Evolutionary conservation across 2,797 vertebrate genomes (phyloP).

Genomic region (Aeoliscus strigatus): DNA sequence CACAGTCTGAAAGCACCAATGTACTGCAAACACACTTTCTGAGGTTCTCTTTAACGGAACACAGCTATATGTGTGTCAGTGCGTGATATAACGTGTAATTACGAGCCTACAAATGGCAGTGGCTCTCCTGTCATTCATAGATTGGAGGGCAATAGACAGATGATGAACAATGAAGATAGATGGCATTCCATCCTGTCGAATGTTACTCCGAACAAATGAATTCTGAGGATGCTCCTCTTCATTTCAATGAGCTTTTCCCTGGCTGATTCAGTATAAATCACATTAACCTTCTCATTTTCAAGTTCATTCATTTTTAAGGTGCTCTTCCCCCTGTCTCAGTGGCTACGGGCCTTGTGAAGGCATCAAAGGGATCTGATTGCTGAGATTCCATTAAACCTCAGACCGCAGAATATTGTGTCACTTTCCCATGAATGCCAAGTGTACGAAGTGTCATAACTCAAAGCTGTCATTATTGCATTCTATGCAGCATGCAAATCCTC

Average conservation of each 20-base stretch:
- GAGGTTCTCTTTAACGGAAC: no score
- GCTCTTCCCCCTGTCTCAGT: conserved; percentile 39
- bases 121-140: conserved; percentile 45
- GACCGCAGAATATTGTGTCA: conserved; percentile 55
- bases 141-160: conserved; percentile 56
- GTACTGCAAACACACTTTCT: no score
- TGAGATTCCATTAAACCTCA: conserved; percentile 65
- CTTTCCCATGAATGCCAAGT: conserved; percentile 52
- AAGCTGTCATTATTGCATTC: conserved; percentile 36
- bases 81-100: conserved; percentile 26
- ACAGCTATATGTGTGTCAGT: conserved; percentile 22
- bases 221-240: conserved; percentile 63
- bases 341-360: conserved; percentile 29
- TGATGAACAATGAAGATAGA: conserved; percentile 64
- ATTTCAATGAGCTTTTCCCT: conserved; percentile 62
- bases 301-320: conserved; percentile 76
- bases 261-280: conserved; percentile 67
- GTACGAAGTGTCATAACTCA: conserved; percentile 51
- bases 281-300: conserved; percentile 76
- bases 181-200: conserved; percentile 37
- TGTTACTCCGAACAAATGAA: conserved; percentile 63
- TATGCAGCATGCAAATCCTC: conserved; percentile 43
- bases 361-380: conserved; percentile 57
- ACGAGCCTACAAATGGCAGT: conserved; percentile 28
- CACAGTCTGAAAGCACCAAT: no score